These are phyloP conservation scores for Cantharis nigra DNA, from an alignment of 2,888 invertebrate species.

Conservation along the genomic window DNA sequence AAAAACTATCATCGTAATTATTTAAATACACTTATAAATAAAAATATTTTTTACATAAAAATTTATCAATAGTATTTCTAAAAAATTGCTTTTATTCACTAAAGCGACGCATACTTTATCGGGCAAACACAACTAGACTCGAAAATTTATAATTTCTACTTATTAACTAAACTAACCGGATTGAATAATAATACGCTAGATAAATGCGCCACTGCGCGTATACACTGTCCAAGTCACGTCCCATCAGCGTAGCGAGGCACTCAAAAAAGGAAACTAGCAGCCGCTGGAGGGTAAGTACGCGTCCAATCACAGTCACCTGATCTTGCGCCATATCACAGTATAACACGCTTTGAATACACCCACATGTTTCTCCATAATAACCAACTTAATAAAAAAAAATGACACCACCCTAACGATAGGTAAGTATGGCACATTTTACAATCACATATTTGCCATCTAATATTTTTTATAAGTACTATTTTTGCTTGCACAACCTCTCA, in stretches of 20 bases:
- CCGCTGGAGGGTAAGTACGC: constrained; percentile 56
- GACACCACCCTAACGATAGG: not conserved
- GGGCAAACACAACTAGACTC: constrained; percentile 30
- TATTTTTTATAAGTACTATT: not conserved
- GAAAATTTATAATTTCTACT: constrained; percentile 40
- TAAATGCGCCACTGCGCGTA: constrained; percentile 39
- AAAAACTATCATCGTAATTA: constrained; percentile 6
- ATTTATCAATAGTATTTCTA: constrained; percentile 10
- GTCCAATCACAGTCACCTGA: constrained; percentile 56
- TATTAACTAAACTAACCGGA: constrained; percentile 52
- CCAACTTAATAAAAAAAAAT: not conserved
- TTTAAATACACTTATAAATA: not conserved
- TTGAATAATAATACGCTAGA: constrained; percentile 45
- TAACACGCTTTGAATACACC: constrained; percentile 51
- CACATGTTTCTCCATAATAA: constrained; percentile 41
- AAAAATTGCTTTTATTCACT: not conserved
- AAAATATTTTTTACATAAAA: not conserved
- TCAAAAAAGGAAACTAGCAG: constrained; percentile 56
- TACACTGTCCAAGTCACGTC: constrained; percentile 52
- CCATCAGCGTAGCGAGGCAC: constrained; percentile 57
- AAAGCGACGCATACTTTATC: constrained; percentile 9
- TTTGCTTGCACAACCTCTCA: not conserved
- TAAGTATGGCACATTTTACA: not conserved
- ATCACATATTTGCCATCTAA: not conserved
- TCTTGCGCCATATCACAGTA: constrained; percentile 58